Evolutionary conservation across 2,888 invertebrate genomes (phyloP).

Genomic region (Alsophila aescularia): DNA sequence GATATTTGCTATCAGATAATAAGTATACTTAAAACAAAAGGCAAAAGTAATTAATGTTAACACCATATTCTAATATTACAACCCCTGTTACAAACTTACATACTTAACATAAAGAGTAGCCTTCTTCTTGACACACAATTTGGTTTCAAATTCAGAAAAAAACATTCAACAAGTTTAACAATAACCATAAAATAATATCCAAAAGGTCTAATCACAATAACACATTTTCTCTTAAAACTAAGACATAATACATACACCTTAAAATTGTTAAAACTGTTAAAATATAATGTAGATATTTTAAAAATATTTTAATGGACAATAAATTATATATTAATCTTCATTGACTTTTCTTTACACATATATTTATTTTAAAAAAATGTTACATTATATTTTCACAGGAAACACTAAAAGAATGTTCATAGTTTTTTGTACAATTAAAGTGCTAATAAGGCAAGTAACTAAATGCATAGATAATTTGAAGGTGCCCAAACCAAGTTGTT

Average conservation of each 20-base stretch:
- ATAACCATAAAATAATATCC: slow-evolving; percentile 50
- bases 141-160: slow-evolving; percentile 47
- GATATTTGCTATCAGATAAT: neutral
- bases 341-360: too few species aligned
- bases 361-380: neutral
- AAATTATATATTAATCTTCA: neutral
- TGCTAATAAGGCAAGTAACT: slow-evolving; percentile 1
- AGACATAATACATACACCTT: neutral
- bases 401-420: neutral
- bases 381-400: slow-evolving; percentile 26
- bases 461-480: slow-evolving; percentile 12
- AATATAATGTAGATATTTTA: neutral
- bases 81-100: slow-evolving; percentile 40
- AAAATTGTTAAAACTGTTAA: slow-evolving; percentile 32
- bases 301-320: neutral
- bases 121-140: slow-evolving; percentile 45
- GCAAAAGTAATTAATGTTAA: slow-evolving; percentile 1
- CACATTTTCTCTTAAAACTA: slow-evolving; percentile 45
- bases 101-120: slow-evolving; percentile 31
- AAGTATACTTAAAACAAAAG: neutral
- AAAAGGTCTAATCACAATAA: slow-evolving; percentile 41
- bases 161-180: slow-evolving; percentile 47
- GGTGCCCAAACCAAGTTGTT: neutral
- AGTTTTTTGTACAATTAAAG: slow-evolving; percentile 1
- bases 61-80: slow-evolving; percentile 20